phyloP scores from a whole-genome alignment of 2,113 vertebrate species.

The Eudyptes chrysolophus region DNA sequence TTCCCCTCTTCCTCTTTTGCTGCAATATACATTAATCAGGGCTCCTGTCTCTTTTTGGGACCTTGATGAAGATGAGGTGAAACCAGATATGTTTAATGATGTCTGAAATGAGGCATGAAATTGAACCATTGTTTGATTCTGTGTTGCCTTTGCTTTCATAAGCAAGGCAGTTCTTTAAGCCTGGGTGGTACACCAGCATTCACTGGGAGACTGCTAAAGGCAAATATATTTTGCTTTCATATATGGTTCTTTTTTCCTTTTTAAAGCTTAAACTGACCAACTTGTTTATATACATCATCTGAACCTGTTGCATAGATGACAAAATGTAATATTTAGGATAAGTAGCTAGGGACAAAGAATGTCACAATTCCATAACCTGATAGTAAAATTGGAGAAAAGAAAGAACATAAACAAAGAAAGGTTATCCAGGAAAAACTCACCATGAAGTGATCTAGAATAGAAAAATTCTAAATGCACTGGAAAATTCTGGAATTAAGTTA shows the following conservation, averaged over 20 bases:
- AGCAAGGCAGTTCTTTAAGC: background rate
- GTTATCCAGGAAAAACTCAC: background rate
- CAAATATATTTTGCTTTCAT: background rate
- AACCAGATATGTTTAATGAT: conserved; percentile 14
- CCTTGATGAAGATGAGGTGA: conserved; percentile 36
- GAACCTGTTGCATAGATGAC: background rate
- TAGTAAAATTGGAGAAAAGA: background rate
- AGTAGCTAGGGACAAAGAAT: background rate
- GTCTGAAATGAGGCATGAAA: conserved; percentile 59
- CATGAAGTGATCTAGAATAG: background rate
- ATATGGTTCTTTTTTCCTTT: background rate
- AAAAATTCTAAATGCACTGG: background rate
- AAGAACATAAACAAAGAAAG: background rate
- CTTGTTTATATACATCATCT: background rate
- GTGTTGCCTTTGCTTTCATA: conserved; percentile 21
- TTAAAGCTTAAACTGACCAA: background rate
- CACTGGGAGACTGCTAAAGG: background rate
- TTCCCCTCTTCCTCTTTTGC: background rate
- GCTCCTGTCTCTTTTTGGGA: background rate
- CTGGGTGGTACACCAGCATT: conserved; percentile 3
- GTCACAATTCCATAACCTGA: background rate
- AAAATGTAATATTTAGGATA: background rate
- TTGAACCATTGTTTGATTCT: conserved; percentile 39
- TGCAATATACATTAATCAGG: background rate
- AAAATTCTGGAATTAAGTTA: background rate